phyloP scores from a whole-genome alignment of 2,113 vertebrate genomes.

The Clarias batrachus region DNA sequence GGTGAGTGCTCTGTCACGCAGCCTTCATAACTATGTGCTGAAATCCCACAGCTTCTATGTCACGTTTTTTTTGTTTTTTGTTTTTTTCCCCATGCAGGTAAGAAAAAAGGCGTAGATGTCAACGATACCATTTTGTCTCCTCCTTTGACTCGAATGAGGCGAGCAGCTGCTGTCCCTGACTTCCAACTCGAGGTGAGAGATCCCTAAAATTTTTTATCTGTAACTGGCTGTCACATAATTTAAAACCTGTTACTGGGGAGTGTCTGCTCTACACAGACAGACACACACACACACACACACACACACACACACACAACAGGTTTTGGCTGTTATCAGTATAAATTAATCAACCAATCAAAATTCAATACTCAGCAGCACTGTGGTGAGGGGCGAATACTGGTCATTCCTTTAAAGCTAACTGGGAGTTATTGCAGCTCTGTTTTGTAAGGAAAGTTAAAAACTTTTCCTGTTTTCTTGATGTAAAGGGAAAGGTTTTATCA shows the following conservation, averaged over 20 bases:
- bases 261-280: neutral
- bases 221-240: neutral
- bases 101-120: conserved; percentile 42
- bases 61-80: neutral
- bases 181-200: conserved; percentile 59
- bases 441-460: neutral
- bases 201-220: neutral
- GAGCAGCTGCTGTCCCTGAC: conserved; percentile 26
- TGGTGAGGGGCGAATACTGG: neutral
- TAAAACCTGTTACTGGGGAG: neutral
- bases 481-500: conserved; percentile 57
- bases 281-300: too few species aligned
- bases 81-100: conserved; percentile 50
- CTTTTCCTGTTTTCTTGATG: neutral
- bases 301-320: neutral
- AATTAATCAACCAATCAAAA: neutral
- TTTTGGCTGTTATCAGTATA: neutral
- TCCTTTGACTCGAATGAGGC: conserved; percentile 59
- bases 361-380: neutral
- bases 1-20: conserved; percentile 65
- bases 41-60: neutral
- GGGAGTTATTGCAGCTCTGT: neutral
- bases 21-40: neutral
- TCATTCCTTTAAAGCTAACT: neutral
- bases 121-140: conserved; percentile 4